Percentiles rank a stretch among this genome's conserved stretches.
phyloP scores from a whole-genome alignment of 2,888 invertebrate genomes.

The Drosophila paramelanica region DNA sequence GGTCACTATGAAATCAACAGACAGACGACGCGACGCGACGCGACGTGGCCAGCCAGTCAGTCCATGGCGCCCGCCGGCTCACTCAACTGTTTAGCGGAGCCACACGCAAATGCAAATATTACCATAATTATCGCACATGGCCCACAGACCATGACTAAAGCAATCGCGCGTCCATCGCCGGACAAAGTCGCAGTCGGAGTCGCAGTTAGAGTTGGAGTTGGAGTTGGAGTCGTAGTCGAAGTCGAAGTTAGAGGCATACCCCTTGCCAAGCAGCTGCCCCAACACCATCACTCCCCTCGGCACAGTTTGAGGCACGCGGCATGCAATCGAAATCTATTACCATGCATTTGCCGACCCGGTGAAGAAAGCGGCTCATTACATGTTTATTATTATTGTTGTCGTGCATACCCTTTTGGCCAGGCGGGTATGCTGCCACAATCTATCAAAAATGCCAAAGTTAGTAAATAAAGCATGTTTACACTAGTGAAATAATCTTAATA shows the following conservation, averaged over 20 bases:
- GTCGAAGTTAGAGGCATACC: neutral
- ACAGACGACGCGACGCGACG: neutral
- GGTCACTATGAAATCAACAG: conserved; percentile 4
- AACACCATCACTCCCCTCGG: neutral
- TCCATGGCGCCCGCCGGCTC: conserved; percentile 73
- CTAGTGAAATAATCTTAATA: no score
- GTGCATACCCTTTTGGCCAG: conserved; percentile 20
- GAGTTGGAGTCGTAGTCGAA: conserved; percentile 6
- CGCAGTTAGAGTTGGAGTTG: conserved; percentile 2
- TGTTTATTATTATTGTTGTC: conserved; percentile 66
- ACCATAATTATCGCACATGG: conserved; percentile 79
- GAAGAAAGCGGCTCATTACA: conserved; percentile 79
- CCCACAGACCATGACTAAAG: conserved; percentile 78
- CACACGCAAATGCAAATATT: conserved; percentile 81
- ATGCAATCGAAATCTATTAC: conserved; percentile 79
- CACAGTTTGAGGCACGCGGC: conserved; percentile 54
- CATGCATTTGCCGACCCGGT: conserved; percentile 70
- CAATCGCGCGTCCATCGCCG: conserved; percentile 70
- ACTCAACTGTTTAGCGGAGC: conserved; percentile 80
- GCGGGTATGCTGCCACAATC: neutral
- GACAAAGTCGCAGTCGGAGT: conserved; percentile 14
- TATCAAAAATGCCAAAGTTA: neutral
- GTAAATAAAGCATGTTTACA: no score
- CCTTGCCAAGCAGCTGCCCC: conserved; percentile 1
- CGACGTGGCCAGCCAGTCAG: conserved; percentile 18